Base-by-base conservation (phyloP, 2,888 invertebrate genomes). In the Netelia melanura region DNA sequence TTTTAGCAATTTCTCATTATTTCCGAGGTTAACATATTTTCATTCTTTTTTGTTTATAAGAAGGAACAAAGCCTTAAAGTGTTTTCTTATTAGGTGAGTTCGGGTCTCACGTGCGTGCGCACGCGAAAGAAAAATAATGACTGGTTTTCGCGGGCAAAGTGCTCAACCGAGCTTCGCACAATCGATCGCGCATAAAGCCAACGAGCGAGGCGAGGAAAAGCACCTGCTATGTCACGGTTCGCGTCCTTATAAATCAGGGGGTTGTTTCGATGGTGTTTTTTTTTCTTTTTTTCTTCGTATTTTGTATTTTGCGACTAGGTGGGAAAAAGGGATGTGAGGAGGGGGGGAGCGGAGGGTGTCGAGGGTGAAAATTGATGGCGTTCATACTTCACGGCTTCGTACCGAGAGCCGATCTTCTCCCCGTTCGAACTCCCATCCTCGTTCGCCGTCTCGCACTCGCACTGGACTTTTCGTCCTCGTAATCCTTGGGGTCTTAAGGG, bases 401-500 rank as follows among this genome's bases (percentile, higher is more conserved):
- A 87, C 87, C 88, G 86, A 87, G 85, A 85, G 74, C 77, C 64
- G 81, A 62, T 75, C 64, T 70, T 64, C 72, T 74, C 17, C 48
- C 14, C 17, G 25, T 70, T 21, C 58, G 6, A 43, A 48, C 52
- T 21, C 65, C 75, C 56, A 65, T 79, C 74, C 61, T 68, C 87
- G 85, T 68, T 87, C 78, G 84, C 81, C 61, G 80, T 86, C 86
- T 86, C 83, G 74, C 65, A 87, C 87, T 86, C 72, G 62, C 68
- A 23, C 10, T 79, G 83, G 86, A 89, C 89, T 68, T 81, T 64
- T 65, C 75, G 43, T 88, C 89, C 30, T 86, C 88, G 90, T 92
- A 92, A 92, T 92, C 91, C 30, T 90, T 76, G 54, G 54, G 86
- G 88, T 91, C 90, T 92, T 92, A 91, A 81, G 89, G 88, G 87